phyloP scores from a whole-genome alignment of 2,797 vertebrate species.

The Rhinophrynus dorsalis region DNA sequence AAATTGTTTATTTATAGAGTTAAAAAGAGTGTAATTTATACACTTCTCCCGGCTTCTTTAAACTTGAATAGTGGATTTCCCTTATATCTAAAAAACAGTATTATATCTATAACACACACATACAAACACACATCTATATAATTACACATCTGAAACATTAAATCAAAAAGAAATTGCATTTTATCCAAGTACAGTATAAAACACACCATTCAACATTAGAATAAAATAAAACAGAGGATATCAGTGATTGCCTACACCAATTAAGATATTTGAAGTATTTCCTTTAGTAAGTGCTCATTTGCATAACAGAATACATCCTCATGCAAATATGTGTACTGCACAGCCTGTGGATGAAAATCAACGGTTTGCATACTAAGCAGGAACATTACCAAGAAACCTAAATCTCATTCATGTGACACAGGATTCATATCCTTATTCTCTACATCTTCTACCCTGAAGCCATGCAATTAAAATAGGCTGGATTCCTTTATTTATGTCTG shows the following conservation, averaged over 20 bases:
- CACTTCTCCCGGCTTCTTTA: too few species aligned
- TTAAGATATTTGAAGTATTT: slow-evolving; percentile 44
- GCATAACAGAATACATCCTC: slow-evolving; percentile 43
- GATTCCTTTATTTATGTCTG: slow-evolving; percentile 33
- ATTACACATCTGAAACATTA: too few species aligned
- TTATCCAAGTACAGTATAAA: too few species aligned
- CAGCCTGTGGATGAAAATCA: slow-evolving; percentile 27
- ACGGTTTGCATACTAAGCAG: slow-evolving; percentile 43
- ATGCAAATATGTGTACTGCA: slow-evolving; percentile 28
- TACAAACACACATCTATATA: too few species aligned
- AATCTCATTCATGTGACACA: slow-evolving; percentile 9
- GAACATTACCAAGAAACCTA: slow-evolving; percentile 9
- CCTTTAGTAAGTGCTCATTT: slow-evolving; percentile 23
- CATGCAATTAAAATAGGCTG: slow-evolving; percentile 36
- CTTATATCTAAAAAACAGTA: too few species aligned
- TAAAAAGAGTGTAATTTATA: too few species aligned
- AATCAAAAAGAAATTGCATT: too few species aligned
- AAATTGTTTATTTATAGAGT: too few species aligned
- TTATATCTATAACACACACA: too few species aligned
- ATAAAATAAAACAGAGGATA: too few species aligned
- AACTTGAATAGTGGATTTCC: too few species aligned
- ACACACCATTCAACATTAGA: too few species aligned
- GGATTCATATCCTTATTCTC: slow-evolving; percentile 33
- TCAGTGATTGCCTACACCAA: slow-evolving; percentile 15
- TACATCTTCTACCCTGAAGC: slow-evolving; percentile 23